phyloP scores from a whole-genome alignment of 2,797 vertebrate species.

The Tragopan temminckii region DNA sequence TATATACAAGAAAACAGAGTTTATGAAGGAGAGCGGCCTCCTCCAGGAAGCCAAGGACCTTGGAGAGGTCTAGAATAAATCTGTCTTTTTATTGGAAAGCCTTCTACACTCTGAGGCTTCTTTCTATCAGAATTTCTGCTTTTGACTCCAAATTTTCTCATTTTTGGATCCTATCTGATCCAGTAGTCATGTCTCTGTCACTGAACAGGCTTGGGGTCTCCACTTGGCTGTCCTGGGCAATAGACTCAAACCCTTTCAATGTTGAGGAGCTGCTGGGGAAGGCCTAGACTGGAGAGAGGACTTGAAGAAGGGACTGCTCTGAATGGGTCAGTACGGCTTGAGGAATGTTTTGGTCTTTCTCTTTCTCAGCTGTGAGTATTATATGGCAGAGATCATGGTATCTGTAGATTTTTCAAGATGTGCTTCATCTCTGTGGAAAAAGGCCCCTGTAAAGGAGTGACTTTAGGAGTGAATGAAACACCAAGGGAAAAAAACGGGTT shows the following conservation, averaged over 20 bases:
- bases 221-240: neutral
- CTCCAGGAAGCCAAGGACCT: neutral
- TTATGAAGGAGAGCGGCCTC: neutral
- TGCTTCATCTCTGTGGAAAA: neutral
- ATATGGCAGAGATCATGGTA: neutral
- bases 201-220: neutral
- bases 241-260: neutral
- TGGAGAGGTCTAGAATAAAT: neutral
- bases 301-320: neutral
- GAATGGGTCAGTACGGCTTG: rapidly evolving
- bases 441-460: neutral
- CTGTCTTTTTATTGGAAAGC: neutral
- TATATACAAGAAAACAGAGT: neutral
- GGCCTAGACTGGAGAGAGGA: neutral
- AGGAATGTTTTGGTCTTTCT: neutral
- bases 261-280: neutral
- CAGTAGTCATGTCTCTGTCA: neutral
- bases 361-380: neutral
- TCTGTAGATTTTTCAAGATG: neutral
- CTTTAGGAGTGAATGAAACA: neutral
- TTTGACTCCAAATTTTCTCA: neutral
- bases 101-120: neutral
- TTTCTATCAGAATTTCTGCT: neutral
- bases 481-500: rapidly evolving
- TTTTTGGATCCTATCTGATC: neutral